phyloP scores from a whole-genome alignment of 2,797 vertebrate genomes.

The Myoxocephalus aenaeus region DNA sequence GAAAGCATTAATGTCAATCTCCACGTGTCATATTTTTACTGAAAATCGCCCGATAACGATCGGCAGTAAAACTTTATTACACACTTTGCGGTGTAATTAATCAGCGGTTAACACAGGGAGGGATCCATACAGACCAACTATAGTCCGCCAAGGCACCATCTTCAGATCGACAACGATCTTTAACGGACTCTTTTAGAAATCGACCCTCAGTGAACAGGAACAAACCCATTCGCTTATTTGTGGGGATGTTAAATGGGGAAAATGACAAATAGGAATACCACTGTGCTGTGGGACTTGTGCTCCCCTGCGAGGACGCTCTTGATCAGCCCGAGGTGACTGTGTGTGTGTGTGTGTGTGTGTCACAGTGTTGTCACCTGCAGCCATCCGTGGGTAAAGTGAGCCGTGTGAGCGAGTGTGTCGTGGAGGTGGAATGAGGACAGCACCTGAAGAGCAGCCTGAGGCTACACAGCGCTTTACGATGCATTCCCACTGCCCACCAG shows the following conservation, averaged over 20 bases:
- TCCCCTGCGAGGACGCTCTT: constrained; percentile 37
- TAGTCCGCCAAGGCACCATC: background rate
- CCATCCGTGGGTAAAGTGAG: constrained; percentile 33
- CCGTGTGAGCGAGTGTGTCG: constrained; percentile 34
- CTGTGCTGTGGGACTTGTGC: background rate
- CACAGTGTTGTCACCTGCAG: constrained; percentile 52
- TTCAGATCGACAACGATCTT: background rate
- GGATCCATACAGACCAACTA: background rate
- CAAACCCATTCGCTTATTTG: background rate
- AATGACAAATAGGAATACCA: background rate
- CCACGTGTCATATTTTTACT: background rate
- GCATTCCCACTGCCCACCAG: constrained; percentile 55
- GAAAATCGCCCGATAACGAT: background rate
- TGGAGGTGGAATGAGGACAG: constrained; percentile 47
- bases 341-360: background rate
- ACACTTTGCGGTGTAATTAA: background rate
- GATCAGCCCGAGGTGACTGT: constrained; percentile 27
- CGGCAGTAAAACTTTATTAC: background rate
- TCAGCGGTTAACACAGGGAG: background rate
- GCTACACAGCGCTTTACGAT: constrained; percentile 53
- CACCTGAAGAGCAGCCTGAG: constrained; percentile 69
- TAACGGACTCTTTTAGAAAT: background rate
- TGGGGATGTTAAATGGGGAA: background rate
- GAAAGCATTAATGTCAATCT: background rate
- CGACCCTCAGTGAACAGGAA: background rate